Base-by-base conservation (phyloP, 2,113 vertebrate species). In the Geococcyx californianus region DNA sequence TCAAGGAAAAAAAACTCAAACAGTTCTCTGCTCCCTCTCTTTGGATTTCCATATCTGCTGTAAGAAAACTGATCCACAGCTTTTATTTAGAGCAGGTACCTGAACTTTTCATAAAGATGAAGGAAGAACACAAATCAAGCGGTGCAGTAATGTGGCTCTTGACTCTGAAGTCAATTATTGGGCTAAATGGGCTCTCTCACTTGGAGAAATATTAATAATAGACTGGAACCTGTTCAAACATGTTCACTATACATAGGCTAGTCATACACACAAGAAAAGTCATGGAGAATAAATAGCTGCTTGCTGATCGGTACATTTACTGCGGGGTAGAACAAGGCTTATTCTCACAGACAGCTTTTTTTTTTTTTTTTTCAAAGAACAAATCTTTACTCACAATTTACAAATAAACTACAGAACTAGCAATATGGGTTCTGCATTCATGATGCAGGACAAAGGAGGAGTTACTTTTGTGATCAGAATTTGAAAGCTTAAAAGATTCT, bases 211-310 rank as follows among this genome's bases (percentile, higher is more conserved):
- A 76, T 17, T 34, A 92, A 52, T 2, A 74, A 75, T 3, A 93
- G 85, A 15, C 63, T 83, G 34, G 73, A 49, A 89, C 92, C 34
- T 90, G 93, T 31, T 92, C 80, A 54, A 40, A 82, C 95, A 90
- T 17, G 95, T 73, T 68, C 87, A 56, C 89, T 93, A 82, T 78
- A 90, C 93, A 66, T 28, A 87, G 88, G 51, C 64, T 84, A 93
- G 83, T 75, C 80, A 92, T 9, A 90, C 69, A 92, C 79, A 80
- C 68, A 95, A 89, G 93, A 94, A 92, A 92, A 96, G 94, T 81
- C 94, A 95, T 59, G 40, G 84, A 92, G 95, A 81, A 87, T 94
- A 89, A 97, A 88, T 18, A 96, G 69, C 68, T 93, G 89, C 51
- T 76, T 63, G 66, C 33, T 76, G 84, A 92, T 89, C 9, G 1